Base-by-base conservation (phyloP, 2,113 vertebrate genomes). In the Upupa epops region DNA sequence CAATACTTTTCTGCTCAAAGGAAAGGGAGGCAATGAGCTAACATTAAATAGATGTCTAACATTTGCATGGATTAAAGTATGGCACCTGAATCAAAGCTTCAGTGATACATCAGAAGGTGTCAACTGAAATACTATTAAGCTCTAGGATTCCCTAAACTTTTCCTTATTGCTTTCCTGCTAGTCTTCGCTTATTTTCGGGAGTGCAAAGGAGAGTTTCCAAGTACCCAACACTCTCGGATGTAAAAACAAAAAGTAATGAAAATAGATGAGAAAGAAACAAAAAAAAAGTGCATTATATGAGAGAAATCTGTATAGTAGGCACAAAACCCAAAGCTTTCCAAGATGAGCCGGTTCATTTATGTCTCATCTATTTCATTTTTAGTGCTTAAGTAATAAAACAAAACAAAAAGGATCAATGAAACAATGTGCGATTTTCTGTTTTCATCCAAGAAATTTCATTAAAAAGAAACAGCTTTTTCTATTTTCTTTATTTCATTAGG, bases 371-470 rank as follows among this genome's bases (percentile, higher is more conserved):
- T 88, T 93, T 90, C 54, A 92, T 82, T 94, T 94, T 89, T 79
- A 92, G 71, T 73, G 66, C 68, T 86, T 79, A 82, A 92, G 77
- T 82, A 92, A 92, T 89, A 89, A 89, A 90, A 75, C 45, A 78
- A 86, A 91, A 15, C 58, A 81, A 80, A 69, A 83, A 89, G 79
- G 64, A 94, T 93, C 88, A 95, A 85, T 89, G 86, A 93, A 65
- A 93, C 74, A 66, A 79, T 92, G 45, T 66, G 63, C 84, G 70
- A 89, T 93, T 90, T 96, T 93, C 80, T 60, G 45, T 78, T 92
- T 75, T 93, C 58, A 42, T 73, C 82, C 6, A 51, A 72, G 31
- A 84, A 76, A 85, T 90, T 88, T 94, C 88, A 94, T 94, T 90
- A 85, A 79, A 93, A 89, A 89, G 70, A 66, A 87, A 56, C 11